A percentile compares a stretch with the other conserved stretches of the same genome.
phyloP scores from a whole-genome alignment of 2,797 vertebrate species.

The Benthosema pterotum region DNA sequence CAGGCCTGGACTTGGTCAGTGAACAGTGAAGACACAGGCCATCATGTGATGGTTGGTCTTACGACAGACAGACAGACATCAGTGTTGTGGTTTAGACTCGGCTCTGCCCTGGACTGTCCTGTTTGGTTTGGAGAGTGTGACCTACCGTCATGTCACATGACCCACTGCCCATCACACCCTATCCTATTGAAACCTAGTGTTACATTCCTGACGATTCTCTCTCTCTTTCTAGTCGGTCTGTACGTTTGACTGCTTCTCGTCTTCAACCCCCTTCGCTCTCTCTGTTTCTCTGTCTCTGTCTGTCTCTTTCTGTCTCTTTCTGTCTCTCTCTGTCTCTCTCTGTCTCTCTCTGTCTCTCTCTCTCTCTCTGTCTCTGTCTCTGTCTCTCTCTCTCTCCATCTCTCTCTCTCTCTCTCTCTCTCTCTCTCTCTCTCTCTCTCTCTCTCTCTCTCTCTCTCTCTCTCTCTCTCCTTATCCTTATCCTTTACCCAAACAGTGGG shows the following conservation, averaged over 20 bases:
- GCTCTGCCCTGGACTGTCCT: conserved; percentile 16
- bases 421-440: conserved; percentile 13
- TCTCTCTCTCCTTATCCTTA: too few relatives aligned
- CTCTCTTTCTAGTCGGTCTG: conserved; percentile 18
- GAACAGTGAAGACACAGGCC: too few relatives aligned
- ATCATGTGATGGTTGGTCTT: conserved; percentile 43
- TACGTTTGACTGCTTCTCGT: conserved; percentile 20
- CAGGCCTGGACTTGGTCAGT: too few relatives aligned
- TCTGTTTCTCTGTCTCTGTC: conserved; percentile 5
- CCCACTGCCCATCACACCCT: conserved; percentile 39
- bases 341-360: neutral
- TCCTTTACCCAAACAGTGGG: too few relatives aligned
- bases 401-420: too few relatives aligned
- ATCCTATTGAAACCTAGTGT: conserved; percentile 68
- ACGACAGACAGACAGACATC: conserved; percentile 60
- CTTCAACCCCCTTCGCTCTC: neutral
- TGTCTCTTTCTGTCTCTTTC: conserved; percentile 2
- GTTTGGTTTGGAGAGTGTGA: neutral
- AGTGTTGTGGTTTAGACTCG: conserved; percentile 30
- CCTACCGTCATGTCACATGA: conserved; percentile 58
- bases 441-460: neutral
- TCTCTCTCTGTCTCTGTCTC: neutral
- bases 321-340: conserved; percentile 8
- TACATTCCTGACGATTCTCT: conserved; percentile 66
- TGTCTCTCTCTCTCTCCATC: neutral